These are phyloP conservation scores for Sapajus apella DNA, from an alignment of 2,113 vertebrate genomes.

Conservation along the genomic window DNA sequence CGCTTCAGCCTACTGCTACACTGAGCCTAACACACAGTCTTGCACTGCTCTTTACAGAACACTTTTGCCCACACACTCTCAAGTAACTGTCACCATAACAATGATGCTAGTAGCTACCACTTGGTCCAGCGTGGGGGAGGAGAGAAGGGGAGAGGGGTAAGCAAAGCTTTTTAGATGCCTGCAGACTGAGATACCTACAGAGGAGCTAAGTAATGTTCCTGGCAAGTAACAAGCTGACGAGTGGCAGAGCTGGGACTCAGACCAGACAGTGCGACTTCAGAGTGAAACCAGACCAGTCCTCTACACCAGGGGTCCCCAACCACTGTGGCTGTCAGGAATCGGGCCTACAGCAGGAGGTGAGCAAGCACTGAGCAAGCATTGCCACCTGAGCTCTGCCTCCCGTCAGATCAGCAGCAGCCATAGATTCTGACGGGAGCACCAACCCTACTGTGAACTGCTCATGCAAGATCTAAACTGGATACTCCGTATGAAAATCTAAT, in stretches of 20 bases:
- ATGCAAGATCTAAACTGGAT: too few species aligned
- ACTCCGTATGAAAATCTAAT: too few species aligned
- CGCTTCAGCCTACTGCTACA: background rate
- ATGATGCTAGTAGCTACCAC: background rate
- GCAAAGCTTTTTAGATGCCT: background rate
- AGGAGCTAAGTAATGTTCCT: background rate
- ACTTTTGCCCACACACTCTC: background rate
- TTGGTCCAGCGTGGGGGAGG: background rate
- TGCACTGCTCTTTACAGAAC: background rate
- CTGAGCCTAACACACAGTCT: background rate
- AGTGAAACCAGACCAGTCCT: background rate
- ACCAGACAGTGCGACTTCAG: background rate
- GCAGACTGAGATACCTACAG: background rate
- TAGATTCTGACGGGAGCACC: too few species aligned
- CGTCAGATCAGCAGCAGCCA: too few species aligned
- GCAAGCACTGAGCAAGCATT: too few species aligned
- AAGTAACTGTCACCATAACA: too few species aligned
- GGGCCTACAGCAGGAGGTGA: too few species aligned
- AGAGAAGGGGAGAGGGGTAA: rapidly evolving
- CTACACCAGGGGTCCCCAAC: too few species aligned
- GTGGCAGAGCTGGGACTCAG: background rate
- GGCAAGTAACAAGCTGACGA: background rate
- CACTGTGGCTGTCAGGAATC: too few species aligned
- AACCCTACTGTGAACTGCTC: too few species aligned
- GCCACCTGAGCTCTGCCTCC: too few species aligned